Percentiles rank a stretch among this genome's conserved stretches.
These are phyloP conservation scores for Adelphocoris suturalis DNA, from an alignment of 2,888 invertebrate genomes.

Conservation along the genomic window DNA sequence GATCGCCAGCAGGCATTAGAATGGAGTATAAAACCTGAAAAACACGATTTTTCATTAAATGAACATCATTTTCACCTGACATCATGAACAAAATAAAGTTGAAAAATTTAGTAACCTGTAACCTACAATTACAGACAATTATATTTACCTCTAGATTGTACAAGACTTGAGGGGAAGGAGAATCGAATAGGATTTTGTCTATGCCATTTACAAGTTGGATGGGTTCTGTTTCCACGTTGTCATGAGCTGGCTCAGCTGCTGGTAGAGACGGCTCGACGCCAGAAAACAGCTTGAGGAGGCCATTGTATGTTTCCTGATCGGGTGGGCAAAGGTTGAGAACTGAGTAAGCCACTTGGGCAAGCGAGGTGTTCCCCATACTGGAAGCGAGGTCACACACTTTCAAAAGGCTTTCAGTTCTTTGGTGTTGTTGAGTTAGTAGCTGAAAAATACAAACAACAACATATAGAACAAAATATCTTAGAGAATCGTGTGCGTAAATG, in stretches of 20 bases:
- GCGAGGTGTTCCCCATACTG: slow-evolving; percentile 68
- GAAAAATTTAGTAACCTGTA: not conserved
- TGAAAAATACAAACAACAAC: slow-evolving; percentile 44
- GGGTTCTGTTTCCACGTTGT: not conserved
- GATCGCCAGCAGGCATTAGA: slow-evolving; percentile 93
- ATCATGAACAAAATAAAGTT: not conserved
- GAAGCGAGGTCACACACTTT: slow-evolving; percentile 73
- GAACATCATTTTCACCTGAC: not conserved
- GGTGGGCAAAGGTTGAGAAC: slow-evolving; percentile 73
- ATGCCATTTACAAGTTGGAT: slow-evolving; percentile 78
- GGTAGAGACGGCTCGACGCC: slow-evolving; percentile 45
- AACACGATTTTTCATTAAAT: not conserved
- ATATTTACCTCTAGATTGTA: slow-evolving; percentile 85
- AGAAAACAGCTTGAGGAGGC: slow-evolving; percentile 71
- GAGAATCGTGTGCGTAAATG: not conserved
- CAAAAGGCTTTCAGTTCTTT: slow-evolving; percentile 71
- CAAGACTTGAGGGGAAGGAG: slow-evolving; percentile 87
- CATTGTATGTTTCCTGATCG: slow-evolving; percentile 69
- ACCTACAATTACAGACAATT: not conserved
- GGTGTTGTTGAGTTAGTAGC: slow-evolving; percentile 69
- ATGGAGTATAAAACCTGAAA: slow-evolving; percentile 90
- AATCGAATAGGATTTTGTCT: slow-evolving; percentile 85
- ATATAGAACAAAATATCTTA: not conserved
- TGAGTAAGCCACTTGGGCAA: slow-evolving; percentile 74
- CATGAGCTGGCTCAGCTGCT: not conserved